These are phyloP conservation scores for Chelon auratus DNA, from an alignment of 2,797 vertebrate species.

Conservation along the genomic window DNA sequence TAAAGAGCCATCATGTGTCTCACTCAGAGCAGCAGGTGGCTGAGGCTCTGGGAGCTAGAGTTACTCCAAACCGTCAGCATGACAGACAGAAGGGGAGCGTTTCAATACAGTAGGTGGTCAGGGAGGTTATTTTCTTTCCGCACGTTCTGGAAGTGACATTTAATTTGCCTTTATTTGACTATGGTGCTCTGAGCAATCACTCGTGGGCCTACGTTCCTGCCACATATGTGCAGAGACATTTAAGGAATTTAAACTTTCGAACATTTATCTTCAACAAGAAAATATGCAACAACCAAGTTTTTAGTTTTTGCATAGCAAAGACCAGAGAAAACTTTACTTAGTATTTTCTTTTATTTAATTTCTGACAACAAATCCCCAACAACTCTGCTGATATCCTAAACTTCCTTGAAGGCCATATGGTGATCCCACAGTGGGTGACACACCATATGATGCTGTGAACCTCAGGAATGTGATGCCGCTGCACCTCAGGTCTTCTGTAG, in stretches of 20 bases:
- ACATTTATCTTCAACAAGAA: not conserved
- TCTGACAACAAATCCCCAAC: not conserved
- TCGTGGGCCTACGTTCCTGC: not conserved
- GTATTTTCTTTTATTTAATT: not conserved
- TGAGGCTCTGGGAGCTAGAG: slow-evolving; percentile 17
- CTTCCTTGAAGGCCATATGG: slow-evolving; percentile 52
- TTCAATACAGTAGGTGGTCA: not conserved
- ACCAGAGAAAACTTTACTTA: slow-evolving; percentile 17
- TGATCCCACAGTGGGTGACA: slow-evolving; percentile 24
- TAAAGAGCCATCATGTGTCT: slow-evolving; percentile 36
- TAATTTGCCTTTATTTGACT: slow-evolving; percentile 1
- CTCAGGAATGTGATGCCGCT: slow-evolving; percentile 16
- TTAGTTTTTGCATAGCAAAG: not conserved
- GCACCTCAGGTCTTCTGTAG: slow-evolving; percentile 47
- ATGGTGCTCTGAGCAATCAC: not conserved
- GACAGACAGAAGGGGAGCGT: slow-evolving; percentile 16
- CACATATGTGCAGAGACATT: not conserved
- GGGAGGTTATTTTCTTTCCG: slow-evolving; percentile 5
- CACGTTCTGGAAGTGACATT: slow-evolving; percentile 21
- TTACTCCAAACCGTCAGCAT: slow-evolving; percentile 10
- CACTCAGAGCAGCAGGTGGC: slow-evolving; percentile 32
- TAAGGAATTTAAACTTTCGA: not conserved
- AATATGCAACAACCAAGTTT: not conserved
- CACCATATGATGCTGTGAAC: slow-evolving; percentile 45
- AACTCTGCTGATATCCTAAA: not conserved